Percentiles rank a stretch among this genome's conserved stretches.
These are phyloP conservation scores for Salminus brasiliensis DNA, from an alignment of 2,113 vertebrate species.

Conservation along the genomic window DNA sequence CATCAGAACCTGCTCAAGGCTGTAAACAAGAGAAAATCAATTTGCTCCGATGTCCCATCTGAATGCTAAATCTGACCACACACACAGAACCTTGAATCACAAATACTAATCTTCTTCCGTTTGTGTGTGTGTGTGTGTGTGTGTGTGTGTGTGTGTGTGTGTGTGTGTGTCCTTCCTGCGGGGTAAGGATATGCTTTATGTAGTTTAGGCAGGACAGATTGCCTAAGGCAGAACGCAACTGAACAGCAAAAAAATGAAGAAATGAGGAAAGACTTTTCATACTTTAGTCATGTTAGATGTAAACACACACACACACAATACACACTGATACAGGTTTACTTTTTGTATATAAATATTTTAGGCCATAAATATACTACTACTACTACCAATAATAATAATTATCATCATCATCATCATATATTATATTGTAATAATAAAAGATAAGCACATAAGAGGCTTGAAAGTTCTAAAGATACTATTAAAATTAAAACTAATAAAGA, in stretches of 20 bases:
- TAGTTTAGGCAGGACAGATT: conserved; percentile 5
- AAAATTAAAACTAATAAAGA: too few species aligned
- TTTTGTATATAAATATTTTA: too few species aligned
- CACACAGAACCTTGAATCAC: conserved; percentile 5
- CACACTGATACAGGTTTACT: too few species aligned
- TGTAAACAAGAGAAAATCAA: conserved; percentile 50
- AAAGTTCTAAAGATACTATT: too few species aligned
- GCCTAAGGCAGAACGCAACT: conserved; percentile 22
- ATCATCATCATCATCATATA: too few species aligned
- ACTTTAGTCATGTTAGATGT: conserved; percentile 22
- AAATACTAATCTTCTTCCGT: background rate
- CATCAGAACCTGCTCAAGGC: conserved; percentile 39
- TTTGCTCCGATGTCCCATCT: conserved; percentile 23
- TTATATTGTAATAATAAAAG: too few species aligned
- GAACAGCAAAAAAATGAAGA: background rate
- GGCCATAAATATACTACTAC: too few species aligned
- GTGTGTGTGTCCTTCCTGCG: background rate
- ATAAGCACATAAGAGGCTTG: too few species aligned
- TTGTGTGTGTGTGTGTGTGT: background rate
- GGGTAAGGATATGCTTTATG: conserved; percentile 1
- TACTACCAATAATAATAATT: too few species aligned
- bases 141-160: background rate
- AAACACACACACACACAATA: conserved; percentile 1
- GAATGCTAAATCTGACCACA: conserved; percentile 46
- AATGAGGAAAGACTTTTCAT: conserved; percentile 14